These are phyloP conservation scores for Enteromius unitaeniatus DNA, from an alignment of 2,797 vertebrate genomes.

Conservation along the genomic window DNA sequence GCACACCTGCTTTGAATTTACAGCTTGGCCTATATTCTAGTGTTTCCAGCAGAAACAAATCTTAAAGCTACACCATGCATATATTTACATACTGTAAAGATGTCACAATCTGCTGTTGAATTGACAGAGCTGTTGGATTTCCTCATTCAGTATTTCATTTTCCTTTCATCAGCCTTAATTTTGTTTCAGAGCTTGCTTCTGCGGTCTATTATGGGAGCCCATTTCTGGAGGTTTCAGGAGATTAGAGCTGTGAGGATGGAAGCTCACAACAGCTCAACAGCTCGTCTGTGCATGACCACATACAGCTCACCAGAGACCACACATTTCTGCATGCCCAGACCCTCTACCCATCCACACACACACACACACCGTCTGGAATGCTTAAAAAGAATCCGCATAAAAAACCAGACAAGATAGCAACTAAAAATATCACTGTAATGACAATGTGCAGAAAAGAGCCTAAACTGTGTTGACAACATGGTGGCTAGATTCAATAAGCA, in stretches of 20 bases:
- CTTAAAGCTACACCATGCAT: not conserved
- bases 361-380: not conserved
- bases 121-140: conserved; percentile 14
- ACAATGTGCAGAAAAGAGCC: not conserved
- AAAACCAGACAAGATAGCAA: not conserved
- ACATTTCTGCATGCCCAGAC: conserved; percentile 28
- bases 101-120: not conserved
- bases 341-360: not conserved
- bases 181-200: conserved; percentile 20
- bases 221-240: conserved; percentile 38
- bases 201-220: conserved; percentile 29
- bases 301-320: conserved; percentile 17
- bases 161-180: conserved; percentile 33
- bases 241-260: conserved; percentile 41
- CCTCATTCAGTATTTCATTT: conserved; percentile 27
- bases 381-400: not conserved
- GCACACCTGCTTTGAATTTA: not conserved
- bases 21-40: not conserved
- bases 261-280: conserved; percentile 34
- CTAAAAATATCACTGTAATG: conserved; percentile 8
- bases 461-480: not conserved
- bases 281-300: conserved; percentile 42
- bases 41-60: not conserved
- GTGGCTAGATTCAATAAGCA: not conserved
- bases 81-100: not conserved